phyloP scores from a whole-genome alignment of 2,113 vertebrate genomes.

The Tringa solitaria region DNA sequence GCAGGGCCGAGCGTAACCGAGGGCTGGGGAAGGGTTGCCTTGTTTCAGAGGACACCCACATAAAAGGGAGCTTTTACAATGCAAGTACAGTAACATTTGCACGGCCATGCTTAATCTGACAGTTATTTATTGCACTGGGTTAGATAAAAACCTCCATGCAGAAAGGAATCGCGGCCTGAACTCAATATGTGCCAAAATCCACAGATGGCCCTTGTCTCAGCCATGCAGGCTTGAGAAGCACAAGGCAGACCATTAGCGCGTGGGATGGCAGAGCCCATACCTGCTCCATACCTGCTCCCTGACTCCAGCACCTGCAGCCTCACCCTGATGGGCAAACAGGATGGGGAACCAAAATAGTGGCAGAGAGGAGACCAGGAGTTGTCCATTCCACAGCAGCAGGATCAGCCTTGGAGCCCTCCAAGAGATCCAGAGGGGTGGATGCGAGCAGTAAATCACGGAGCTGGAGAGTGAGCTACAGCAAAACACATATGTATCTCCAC shows the following conservation, averaged over 20 bases:
- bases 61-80: conserved; percentile 63
- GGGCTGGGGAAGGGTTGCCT: conserved; percentile 22
- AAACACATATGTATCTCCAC: background rate
- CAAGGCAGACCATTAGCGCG: background rate
- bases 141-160: conserved; percentile 48
- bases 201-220: conserved; percentile 68
- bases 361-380: background rate
- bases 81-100: conserved; percentile 70
- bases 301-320: background rate
- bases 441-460: background rate
- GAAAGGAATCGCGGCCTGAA: conserved; percentile 33
- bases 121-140: conserved; percentile 66
- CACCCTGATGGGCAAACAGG: accelerated
- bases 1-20: conserved; percentile 2
- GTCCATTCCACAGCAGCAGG: background rate
- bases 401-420: background rate
- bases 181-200: conserved; percentile 57
- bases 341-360: background rate
- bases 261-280: background rate
- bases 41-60: conserved; percentile 45
- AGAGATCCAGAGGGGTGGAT: background rate
- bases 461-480: background rate
- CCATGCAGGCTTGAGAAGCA: background rate
- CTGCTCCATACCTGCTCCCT: background rate
- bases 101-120: conserved; percentile 61